A percentile compares a stretch with the other conserved stretches of the same genome.
Conservation (phyloP, 2,797 vertebrate species). For the Rhynchonycteris naso region DNA sequence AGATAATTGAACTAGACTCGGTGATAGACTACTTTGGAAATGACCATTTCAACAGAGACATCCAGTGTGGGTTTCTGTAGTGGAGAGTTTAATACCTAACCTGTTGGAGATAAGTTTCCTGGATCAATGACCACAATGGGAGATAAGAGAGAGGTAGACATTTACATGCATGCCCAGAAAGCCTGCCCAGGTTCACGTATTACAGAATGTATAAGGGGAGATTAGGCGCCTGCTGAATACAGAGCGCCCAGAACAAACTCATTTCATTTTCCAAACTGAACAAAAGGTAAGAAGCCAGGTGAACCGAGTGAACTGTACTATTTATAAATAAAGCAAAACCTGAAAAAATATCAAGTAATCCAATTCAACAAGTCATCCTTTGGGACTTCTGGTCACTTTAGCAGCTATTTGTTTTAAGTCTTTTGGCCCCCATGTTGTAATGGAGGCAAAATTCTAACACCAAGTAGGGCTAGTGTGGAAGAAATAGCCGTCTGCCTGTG, state of each 20-base stretch:
- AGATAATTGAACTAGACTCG: conserved; percentile 58
- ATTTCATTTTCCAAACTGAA: conserved; percentile 48
- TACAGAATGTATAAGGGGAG: not conserved
- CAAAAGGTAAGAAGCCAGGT: conserved; percentile 37
- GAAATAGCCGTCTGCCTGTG: not conserved
- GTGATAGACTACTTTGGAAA: conserved; percentile 69
- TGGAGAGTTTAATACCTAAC: conserved; percentile 51
- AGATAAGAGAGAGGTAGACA: conserved; percentile 43
- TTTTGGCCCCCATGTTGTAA: not conserved
- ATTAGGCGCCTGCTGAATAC: not conserved
- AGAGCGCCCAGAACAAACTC: not conserved
- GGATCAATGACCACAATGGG: conserved; percentile 53
- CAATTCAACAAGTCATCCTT: not conserved
- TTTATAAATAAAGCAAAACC: conserved; percentile 58
- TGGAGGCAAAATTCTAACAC: not conserved
- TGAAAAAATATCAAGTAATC: not conserved
- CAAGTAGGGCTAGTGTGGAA: not conserved
- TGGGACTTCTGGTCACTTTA: not conserved
- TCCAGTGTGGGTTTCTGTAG: conserved; percentile 60
- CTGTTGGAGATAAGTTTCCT: conserved; percentile 51
- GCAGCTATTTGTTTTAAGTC: not conserved
- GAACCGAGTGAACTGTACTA: not conserved
- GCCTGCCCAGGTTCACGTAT: not conserved
- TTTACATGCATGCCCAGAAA: conserved; percentile 35
- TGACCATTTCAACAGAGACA: conserved; percentile 68